These are phyloP conservation scores for Chaetodon auriga DNA, from an alignment of 2,113 vertebrate genomes.

Conservation along the genomic window DNA sequence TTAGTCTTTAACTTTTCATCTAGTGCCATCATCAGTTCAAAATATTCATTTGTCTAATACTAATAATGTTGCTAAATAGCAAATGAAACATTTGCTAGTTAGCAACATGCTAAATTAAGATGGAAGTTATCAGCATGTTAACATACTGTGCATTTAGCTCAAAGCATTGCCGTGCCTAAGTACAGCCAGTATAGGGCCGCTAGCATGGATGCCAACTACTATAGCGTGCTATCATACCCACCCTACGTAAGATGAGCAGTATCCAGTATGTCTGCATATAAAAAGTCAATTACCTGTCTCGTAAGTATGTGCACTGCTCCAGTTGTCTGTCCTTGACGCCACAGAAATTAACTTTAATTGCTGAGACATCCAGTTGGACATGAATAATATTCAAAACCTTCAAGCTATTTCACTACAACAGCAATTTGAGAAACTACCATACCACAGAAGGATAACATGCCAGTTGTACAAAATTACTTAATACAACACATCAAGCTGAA, in stretches of 20 bases:
- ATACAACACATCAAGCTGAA: slow-evolving; percentile 49
- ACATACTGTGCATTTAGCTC: no score
- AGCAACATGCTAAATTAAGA: no score
- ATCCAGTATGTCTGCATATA: neutral
- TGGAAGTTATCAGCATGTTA: no score
- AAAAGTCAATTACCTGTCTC: no score
- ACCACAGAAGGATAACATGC: slow-evolving; percentile 21
- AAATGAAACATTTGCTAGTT: no score
- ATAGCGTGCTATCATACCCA: neutral
- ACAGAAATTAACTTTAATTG: neutral
- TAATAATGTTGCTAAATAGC: no score
- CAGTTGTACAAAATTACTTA: slow-evolving; percentile 40
- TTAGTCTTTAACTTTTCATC: no score
- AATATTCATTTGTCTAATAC: no score
- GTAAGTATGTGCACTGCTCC: neutral
- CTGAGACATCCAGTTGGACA: neutral
- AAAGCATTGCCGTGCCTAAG: no score
- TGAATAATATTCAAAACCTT: slow-evolving; percentile 45
- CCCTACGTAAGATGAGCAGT: neutral
- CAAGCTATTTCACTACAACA: slow-evolving; percentile 43
- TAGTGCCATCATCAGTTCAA: no score
- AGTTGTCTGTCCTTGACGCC: neutral
- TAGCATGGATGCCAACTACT: neutral
- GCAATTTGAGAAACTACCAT: slow-evolving; percentile 15
- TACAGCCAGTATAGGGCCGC: neutral